Evolutionary conservation across 2,888 invertebrate species (phyloP).

Genomic region (Cataglyphis altisquamis): DNA sequence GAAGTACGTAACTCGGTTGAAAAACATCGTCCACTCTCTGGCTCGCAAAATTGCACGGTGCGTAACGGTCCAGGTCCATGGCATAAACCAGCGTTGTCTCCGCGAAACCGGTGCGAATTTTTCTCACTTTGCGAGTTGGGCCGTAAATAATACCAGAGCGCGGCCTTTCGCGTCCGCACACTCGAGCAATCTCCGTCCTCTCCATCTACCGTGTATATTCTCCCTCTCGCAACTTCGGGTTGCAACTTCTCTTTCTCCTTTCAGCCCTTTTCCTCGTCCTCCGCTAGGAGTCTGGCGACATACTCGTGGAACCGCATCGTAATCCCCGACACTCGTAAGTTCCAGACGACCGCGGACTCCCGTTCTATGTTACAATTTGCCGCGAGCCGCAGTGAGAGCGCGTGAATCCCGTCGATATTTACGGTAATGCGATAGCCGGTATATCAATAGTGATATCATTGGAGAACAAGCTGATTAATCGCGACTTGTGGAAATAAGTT

Average conservation of each 20-base stretch:
- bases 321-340: conserved; percentile 72
- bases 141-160: conserved; percentile 81
- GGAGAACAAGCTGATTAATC: conserved; percentile 59
- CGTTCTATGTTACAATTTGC: conserved; percentile 78
- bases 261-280: conserved; percentile 38
- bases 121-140: conserved; percentile 85
- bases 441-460: conserved; percentile 70
- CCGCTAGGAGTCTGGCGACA: conserved; percentile 24
- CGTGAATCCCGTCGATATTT: conserved; percentile 64
- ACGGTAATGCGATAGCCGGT: conserved; percentile 70
- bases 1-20: conserved; percentile 59
- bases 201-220: conserved; percentile 33
- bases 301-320: conserved; percentile 69
- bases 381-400: conserved; percentile 52
- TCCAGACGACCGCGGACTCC: conserved; percentile 64
- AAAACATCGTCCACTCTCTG: conserved; percentile 77
- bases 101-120: conserved; percentile 80
- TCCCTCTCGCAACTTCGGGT: conserved; percentile 30
- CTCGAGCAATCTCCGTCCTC: conserved; percentile 54
- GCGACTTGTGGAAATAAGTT: conserved; percentile 26
- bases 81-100: conserved; percentile 81
- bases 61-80: conserved; percentile 58
- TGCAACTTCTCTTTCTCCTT: conserved; percentile 46
- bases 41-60: conserved; percentile 56
- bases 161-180: conserved; percentile 46